Conservation (phyloP, 2,797 vertebrate species). For the Aratinga solstitialis region DNA sequence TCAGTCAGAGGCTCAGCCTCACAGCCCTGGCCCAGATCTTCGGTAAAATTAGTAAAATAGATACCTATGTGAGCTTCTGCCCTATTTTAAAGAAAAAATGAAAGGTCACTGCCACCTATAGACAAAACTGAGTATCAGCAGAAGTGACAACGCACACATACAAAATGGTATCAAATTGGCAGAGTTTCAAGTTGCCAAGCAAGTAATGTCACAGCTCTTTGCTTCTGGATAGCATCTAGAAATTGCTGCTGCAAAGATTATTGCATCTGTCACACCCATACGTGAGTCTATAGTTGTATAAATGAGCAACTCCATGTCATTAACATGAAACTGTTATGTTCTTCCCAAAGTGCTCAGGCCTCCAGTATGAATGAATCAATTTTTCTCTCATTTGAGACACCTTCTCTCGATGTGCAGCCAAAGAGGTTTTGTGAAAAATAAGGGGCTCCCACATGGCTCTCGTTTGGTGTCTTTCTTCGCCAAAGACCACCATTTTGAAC, state of each 20-base stretch:
- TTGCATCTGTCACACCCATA: not conserved
- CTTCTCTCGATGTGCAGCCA: not conserved
- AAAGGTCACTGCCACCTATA: conserved; percentile 64
- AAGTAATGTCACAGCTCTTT: not conserved
- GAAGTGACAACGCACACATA: rapidly evolving
- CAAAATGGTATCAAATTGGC: not conserved
- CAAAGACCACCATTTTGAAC: not conserved
- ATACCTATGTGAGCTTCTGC: not conserved
- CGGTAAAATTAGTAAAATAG: not conserved
- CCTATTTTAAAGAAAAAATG: not conserved
- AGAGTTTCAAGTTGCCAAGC: not conserved
- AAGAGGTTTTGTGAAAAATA: not conserved
- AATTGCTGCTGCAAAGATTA: not conserved
- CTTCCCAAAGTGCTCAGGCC: not conserved
- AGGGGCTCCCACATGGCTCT: not conserved
- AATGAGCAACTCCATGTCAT: no score
- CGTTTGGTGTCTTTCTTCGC: not conserved
- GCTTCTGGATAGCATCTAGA: not conserved
- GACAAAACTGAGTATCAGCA: conserved; percentile 14
- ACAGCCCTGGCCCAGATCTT: not conserved
- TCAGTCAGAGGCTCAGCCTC: not conserved
- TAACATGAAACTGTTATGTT: rapidly evolving
- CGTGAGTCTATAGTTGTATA: not conserved
- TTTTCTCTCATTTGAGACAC: not conserved
- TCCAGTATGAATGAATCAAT: not conserved